phyloP scores from a whole-genome alignment of 2,113 vertebrate genomes.

The Corvus moneduloides region DNA sequence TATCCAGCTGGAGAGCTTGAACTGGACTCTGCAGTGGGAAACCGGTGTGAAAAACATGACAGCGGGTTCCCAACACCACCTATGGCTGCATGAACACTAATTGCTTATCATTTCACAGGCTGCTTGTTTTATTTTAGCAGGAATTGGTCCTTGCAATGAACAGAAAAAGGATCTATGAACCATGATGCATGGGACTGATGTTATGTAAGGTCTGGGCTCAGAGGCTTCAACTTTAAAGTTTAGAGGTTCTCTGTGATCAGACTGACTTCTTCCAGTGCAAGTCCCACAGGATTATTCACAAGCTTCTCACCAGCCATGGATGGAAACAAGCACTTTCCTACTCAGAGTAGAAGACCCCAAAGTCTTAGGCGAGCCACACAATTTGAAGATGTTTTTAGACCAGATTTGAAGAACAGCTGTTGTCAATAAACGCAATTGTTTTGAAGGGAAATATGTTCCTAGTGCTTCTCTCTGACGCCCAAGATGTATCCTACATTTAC shows the following conservation, averaged over 20 bases:
- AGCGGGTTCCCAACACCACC: rapidly evolving
- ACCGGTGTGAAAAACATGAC: neutral
- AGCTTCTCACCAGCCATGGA: neutral
- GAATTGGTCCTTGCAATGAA: neutral
- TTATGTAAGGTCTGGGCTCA: neutral
- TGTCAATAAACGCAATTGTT: neutral
- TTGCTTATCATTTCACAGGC: neutral
- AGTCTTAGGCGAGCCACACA: neutral
- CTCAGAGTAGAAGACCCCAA: neutral
- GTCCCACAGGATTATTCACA: neutral
- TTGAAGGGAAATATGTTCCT: neutral
- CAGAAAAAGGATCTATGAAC: neutral
- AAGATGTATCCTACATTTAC: neutral
- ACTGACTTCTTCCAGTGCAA: neutral
- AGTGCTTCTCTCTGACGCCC: neutral
- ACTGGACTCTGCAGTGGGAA: neutral
- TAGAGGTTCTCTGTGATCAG: rapidly evolving
- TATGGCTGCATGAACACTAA: neutral
- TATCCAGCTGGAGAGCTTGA: neutral
- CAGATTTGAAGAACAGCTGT: neutral
- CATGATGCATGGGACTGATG: neutral
- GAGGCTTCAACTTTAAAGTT: neutral
- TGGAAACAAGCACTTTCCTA: neutral
- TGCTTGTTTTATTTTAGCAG: neutral
- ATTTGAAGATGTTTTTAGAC: neutral